These are phyloP conservation scores for Melanocharis versteri DNA, from an alignment of 2,113 vertebrate species.

Conservation along the genomic window DNA sequence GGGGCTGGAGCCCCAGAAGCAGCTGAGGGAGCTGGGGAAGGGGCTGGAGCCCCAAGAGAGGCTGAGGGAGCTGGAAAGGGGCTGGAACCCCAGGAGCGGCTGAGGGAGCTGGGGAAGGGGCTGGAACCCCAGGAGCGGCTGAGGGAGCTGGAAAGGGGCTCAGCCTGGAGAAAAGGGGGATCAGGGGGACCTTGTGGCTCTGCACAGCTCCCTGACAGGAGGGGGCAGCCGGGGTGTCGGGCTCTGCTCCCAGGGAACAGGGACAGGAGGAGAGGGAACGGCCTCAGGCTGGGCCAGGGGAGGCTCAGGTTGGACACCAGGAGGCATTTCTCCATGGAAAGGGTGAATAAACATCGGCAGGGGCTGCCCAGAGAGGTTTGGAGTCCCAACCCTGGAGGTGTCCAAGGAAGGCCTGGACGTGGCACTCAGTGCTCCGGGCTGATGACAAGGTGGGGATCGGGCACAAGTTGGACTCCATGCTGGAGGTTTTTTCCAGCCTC, in stretches of 20 bases:
- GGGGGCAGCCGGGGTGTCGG: accelerated
- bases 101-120: neutral
- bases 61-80: no score
- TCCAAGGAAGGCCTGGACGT: accelerated
- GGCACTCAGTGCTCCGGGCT: neutral
- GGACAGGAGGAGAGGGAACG: neutral
- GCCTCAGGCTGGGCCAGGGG: neutral
- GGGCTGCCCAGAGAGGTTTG: no score
- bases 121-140: no score
- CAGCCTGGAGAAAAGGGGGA: accelerated
- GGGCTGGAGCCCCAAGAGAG: no score
- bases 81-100: no score
- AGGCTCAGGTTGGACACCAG: accelerated
- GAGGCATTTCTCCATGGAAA: neutral
- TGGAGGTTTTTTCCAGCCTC: accelerated
- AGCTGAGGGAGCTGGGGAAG: neutral
- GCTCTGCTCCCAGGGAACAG: neutral
- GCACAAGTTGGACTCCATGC: accelerated
- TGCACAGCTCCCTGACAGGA: neutral
- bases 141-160: neutral
- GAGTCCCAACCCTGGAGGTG: neutral
- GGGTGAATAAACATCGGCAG: accelerated
- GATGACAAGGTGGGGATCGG: accelerated
- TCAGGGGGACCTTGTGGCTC: neutral
- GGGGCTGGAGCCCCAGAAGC: no score